Conservation (phyloP, 2,888 invertebrate genomes). For the Apodemia mormo region DNA sequence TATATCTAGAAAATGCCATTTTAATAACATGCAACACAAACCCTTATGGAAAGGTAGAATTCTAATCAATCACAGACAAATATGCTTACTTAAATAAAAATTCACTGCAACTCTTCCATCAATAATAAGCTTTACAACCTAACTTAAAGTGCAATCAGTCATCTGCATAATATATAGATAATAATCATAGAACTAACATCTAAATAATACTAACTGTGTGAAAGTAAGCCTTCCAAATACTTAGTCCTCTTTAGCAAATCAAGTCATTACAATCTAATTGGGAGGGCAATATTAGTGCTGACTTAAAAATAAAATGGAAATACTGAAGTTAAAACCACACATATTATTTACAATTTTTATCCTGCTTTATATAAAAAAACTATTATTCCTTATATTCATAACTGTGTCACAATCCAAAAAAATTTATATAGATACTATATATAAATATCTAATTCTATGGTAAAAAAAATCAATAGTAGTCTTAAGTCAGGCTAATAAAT, state of each 20-base stretch:
- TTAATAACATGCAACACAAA: slow-evolving; percentile 13
- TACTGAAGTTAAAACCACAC: slow-evolving; percentile 11
- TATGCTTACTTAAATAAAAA: slow-evolving; percentile 14
- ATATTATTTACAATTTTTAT: slow-evolving; percentile 3
- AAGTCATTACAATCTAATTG: background rate
- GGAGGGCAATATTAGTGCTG: background rate
- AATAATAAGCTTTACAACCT: slow-evolving; percentile 15
- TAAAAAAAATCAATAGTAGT: background rate
- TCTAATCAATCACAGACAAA: slow-evolving; percentile 23
- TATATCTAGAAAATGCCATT: slow-evolving; percentile 13
- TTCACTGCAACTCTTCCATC: slow-evolving; percentile 11
- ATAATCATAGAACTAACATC: background rate
- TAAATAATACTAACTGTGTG: slow-evolving; percentile 16
- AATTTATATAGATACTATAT: background rate
- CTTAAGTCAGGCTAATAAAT: background rate
- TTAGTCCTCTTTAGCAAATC: background rate
- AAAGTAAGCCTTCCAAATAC: slow-evolving; percentile 10
- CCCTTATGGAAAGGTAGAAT: slow-evolving; percentile 9
- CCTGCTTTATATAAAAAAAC: slow-evolving; percentile 3
- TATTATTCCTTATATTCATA: slow-evolving; percentile 9
- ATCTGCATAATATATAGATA: slow-evolving; percentile 24
- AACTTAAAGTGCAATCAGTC: slow-evolving; percentile 25
- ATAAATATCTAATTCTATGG: background rate
- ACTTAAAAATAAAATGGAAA: slow-evolving; percentile 15
- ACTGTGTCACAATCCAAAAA: background rate